Evolutionary conservation across 2,888 invertebrate species (phyloP), one percentile per base, ranked within the genome.

Genomic region (Anoplius nigerrimus): DNA sequence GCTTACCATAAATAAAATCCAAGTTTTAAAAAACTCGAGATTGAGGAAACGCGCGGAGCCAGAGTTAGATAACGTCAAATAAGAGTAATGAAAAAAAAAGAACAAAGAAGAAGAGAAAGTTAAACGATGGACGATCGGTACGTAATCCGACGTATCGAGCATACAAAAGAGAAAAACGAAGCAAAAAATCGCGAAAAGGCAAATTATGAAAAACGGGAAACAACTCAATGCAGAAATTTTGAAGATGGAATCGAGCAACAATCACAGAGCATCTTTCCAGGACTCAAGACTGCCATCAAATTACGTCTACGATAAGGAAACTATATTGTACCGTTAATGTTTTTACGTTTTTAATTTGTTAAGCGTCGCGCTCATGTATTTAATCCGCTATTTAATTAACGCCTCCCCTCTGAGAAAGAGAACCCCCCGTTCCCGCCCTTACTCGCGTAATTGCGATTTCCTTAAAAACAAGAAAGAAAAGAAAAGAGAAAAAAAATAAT

Each of bases 271-370:
- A 86, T 86, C 83, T 87, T 86, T 87, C 86, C 86, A 84, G 81
- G 84, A 86, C 82, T 85, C 84, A 87, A 87, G 87, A 88, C 88
- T 88, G 88, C 87, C 87, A 87, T 84, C 85, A 83, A 82, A 85
- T 83, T 83, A 84, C 81, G 76, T 86, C 83, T 84, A 85, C 82
- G 81, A 83, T 86, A 85, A 86, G 83, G 68, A 84, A 84, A 83
- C 82, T 81, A 84, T 85, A 85, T 83, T 84, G 81, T 86, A 86
- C 84, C 84, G 87, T 87, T 87, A 85, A 87, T 84, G 84, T 87
- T 86, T 87, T 86, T 85, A 86, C 85, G 86, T 86, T 87, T 85
- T 86, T 86, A 86, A 86, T 86, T 84, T 83, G 84, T 86, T 86
- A 82, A 85, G 82, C 84, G 83, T 86, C 84, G 84, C 84, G 79